phyloP scores from a whole-genome alignment of 2,797 vertebrate genomes.

The Typhlichthys eigenmanni region DNA sequence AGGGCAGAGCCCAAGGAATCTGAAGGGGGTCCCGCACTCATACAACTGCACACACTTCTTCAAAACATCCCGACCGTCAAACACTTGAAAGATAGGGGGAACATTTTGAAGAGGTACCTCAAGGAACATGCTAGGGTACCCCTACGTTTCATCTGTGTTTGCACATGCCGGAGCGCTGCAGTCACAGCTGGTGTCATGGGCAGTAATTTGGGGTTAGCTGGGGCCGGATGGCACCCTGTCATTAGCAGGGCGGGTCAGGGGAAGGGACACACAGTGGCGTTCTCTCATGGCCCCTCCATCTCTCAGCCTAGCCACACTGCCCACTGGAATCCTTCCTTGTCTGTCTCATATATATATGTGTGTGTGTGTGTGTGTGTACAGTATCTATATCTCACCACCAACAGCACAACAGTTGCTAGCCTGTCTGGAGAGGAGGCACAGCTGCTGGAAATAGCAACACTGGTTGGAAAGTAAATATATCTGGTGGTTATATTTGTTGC shows the following conservation, averaged over 20 bases:
- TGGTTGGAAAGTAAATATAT: slow-evolving; percentile 71
- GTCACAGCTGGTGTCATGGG: slow-evolving; percentile 64
- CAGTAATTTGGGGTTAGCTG: slow-evolving; percentile 75
- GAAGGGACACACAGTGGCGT: slow-evolving; percentile 68
- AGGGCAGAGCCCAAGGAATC: too few relatives aligned
- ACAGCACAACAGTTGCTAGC: slow-evolving; percentile 76
- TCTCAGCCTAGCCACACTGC: slow-evolving; percentile 63
- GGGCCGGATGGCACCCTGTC: slow-evolving; percentile 71
- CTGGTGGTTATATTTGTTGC: slow-evolving; percentile 68
- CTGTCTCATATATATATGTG: slow-evolving; percentile 72
- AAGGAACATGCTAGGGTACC: slow-evolving; percentile 24
- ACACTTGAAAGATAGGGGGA: slow-evolving; percentile 1
- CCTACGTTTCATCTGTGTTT: background rate
- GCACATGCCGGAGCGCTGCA: slow-evolving; percentile 48
- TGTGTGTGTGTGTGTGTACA: slow-evolving; percentile 18
- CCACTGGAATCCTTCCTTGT: slow-evolving; percentile 73
- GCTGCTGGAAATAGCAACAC: slow-evolving; percentile 71
- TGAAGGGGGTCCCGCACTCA: slow-evolving; percentile 9
- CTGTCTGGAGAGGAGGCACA: slow-evolving; percentile 61
- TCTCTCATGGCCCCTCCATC: slow-evolving; percentile 61
- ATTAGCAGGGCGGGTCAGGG: slow-evolving; percentile 76
- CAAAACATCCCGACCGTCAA: slow-evolving; percentile 1
- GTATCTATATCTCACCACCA: slow-evolving; percentile 34
- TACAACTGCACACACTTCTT: slow-evolving; percentile 11
- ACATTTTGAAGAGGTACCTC: slow-evolving; percentile 36